Conservation (phyloP, 2,113 vertebrate genomes). For the Embiotoca jacksoni region DNA sequence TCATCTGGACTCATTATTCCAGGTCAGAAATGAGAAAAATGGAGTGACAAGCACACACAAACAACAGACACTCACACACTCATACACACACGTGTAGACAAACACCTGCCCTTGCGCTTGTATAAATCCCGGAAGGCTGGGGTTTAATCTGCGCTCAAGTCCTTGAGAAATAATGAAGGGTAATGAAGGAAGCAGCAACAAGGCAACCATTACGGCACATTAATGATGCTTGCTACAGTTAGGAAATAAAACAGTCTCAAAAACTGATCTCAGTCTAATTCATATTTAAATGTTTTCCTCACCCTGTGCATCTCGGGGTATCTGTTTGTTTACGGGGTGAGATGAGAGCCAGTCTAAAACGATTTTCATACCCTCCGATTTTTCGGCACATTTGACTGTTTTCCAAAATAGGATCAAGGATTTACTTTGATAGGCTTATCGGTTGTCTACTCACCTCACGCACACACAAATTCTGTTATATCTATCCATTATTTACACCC, state of each 20-base stretch:
- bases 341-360: not conserved
- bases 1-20: slow-evolving; percentile 77
- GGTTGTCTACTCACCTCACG: not conserved
- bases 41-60: slow-evolving; percentile 54
- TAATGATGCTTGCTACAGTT: slow-evolving; percentile 50
- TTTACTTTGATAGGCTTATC: too few relatives aligned
- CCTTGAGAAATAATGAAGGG: slow-evolving; percentile 79
- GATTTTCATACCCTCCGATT: not conserved
- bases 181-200: slow-evolving; percentile 75
- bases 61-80: slow-evolving; percentile 44
- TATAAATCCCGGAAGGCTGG: slow-evolving; percentile 46
- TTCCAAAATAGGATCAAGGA: too few relatives aligned
- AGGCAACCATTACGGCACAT: slow-evolving; percentile 48
- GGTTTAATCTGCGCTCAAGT: slow-evolving; percentile 65
- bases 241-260: slow-evolving; percentile 35
- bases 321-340: slow-evolving; percentile 12
- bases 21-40: slow-evolving; percentile 61
- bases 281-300: slow-evolving; percentile 15
- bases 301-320: not conserved
- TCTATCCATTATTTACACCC: not conserved
- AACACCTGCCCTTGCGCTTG: slow-evolving; percentile 57
- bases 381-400: too few relatives aligned
- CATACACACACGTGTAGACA: slow-evolving; percentile 29
- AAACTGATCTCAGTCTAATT: slow-evolving; percentile 26
- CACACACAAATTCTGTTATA: not conserved